A percentile compares a stretch with the other conserved stretches of the same genome.
Evolutionary conservation across 2,113 vertebrate genomes (phyloP).

Genomic region (Cephalopterus ornatus): DNA sequence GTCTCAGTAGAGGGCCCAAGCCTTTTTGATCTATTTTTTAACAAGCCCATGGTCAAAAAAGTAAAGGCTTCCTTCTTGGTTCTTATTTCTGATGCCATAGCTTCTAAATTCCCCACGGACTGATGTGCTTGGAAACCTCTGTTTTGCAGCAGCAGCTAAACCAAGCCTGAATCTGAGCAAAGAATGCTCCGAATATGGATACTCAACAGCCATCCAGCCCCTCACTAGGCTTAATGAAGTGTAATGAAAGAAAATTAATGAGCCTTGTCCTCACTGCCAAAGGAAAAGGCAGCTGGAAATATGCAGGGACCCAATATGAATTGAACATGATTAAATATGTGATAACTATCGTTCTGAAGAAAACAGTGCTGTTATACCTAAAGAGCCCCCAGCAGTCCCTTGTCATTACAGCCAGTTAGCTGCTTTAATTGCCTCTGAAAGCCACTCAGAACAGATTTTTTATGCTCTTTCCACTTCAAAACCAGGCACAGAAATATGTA

Average conservation of each 20-base stretch:
- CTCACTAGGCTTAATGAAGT: slow-evolving; percentile 10
- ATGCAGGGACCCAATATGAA: neutral
- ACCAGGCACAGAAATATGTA: neutral
- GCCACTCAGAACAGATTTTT: neutral
- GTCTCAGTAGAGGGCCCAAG: neutral
- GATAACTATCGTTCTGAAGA: slow-evolving; percentile 6
- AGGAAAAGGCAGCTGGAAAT: slow-evolving; percentile 16
- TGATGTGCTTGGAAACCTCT: neutral
- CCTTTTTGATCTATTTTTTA: neutral
- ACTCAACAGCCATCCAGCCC: neutral
- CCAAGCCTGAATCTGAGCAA: neutral
- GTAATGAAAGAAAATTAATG: slow-evolving; percentile 37
- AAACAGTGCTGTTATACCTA: slow-evolving; percentile 9
- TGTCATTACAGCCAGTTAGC: neutral
- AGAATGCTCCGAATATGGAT: neutral
- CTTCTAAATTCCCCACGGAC: neutral
- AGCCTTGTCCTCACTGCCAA: slow-evolving; percentile 23
- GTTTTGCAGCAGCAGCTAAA: neutral
- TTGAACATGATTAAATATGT: slow-evolving; percentile 28
- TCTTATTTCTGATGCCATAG: neutral
- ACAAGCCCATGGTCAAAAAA: neutral
- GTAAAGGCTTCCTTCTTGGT: neutral
- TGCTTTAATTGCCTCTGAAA: slow-evolving; percentile 27
- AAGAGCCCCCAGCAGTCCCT: neutral
- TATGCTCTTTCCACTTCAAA: neutral